A percentile compares a stretch with the other conserved stretches of the same genome.
Evolutionary conservation across 2,113 vertebrate species (phyloP).

Genomic region (Hystrix cristata): DNA sequence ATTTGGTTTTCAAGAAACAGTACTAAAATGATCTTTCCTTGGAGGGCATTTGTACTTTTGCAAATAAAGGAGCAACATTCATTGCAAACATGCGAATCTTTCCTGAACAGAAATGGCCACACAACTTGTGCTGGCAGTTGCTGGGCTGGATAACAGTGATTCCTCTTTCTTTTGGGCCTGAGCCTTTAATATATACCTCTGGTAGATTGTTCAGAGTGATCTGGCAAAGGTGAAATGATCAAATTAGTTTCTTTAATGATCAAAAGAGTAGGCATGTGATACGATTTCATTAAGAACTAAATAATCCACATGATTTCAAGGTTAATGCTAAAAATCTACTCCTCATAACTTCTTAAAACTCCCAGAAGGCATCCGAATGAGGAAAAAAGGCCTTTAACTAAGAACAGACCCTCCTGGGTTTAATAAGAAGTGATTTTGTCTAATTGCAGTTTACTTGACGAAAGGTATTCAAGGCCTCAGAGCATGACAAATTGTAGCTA

Average conservation of each 20-base stretch:
- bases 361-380: slow-evolving; percentile 36
- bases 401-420: slow-evolving; percentile 51
- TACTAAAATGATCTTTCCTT: neutral
- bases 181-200: neutral
- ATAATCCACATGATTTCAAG: slow-evolving; percentile 68
- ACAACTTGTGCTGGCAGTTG: neutral
- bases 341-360: slow-evolving; percentile 14
- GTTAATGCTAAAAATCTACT: slow-evolving; percentile 46
- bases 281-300: slow-evolving; percentile 63
- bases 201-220: neutral
- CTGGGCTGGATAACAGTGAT: neutral
- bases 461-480: slow-evolving; percentile 58
- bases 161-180: neutral
- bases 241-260: slow-evolving; percentile 66
- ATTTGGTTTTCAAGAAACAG: neutral
- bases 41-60: neutral
- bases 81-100: neutral
- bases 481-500: slow-evolving; percentile 51
- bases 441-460: slow-evolving; percentile 62
- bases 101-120: neutral
- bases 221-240: slow-evolving; percentile 6
- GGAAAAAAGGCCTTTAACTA: slow-evolving; percentile 59
- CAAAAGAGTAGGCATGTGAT: neutral
- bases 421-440: slow-evolving; percentile 72
- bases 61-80: neutral